Evolutionary conservation across 1,140 invertebrate genomes (phyloP).

Genomic region (Gonioctena quinquepunctata): DNA sequence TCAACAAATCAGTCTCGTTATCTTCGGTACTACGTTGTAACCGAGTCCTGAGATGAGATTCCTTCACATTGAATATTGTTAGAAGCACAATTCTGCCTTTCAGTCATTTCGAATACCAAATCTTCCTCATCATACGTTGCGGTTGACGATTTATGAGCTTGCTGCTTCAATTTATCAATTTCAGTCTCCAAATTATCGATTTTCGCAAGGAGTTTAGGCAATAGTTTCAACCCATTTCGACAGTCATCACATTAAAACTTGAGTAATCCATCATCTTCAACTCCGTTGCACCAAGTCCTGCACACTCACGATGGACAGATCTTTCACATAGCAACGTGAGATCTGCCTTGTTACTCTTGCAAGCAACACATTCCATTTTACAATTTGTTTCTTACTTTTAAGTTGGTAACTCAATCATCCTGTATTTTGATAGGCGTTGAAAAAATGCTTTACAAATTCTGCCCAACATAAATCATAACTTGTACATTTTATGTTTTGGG

Average conservation of each 20-base stretch:
- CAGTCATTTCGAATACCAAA: neutral
- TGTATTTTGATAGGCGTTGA: neutral
- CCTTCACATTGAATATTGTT: too few species aligned
- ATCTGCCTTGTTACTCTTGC: neutral
- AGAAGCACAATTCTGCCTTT: neutral
- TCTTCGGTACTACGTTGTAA: neutral
- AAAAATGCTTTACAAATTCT: too few species aligned
- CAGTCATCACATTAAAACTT: neutral
- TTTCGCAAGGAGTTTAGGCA: too few species aligned
- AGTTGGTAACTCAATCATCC: neutral
- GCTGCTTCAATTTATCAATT: neutral
- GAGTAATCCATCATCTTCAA: too few species aligned
- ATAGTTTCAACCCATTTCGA: too few species aligned
- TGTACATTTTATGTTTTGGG: too few species aligned
- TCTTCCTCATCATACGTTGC: neutral
- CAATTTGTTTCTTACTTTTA: neutral
- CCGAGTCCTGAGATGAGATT: neutral
- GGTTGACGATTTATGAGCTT: neutral
- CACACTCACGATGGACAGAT: neutral
- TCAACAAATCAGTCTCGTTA: too few species aligned
- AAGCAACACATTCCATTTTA: neutral
- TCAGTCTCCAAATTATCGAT: too few species aligned
- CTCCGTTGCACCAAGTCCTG: too few species aligned
- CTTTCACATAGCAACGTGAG: neutral
- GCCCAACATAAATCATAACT: too few species aligned